A percentile compares a stretch with the other conserved stretches of the same genome.
Conservation (phyloP, 2,113 vertebrate species). For the Stigmatopora argus region DNA sequence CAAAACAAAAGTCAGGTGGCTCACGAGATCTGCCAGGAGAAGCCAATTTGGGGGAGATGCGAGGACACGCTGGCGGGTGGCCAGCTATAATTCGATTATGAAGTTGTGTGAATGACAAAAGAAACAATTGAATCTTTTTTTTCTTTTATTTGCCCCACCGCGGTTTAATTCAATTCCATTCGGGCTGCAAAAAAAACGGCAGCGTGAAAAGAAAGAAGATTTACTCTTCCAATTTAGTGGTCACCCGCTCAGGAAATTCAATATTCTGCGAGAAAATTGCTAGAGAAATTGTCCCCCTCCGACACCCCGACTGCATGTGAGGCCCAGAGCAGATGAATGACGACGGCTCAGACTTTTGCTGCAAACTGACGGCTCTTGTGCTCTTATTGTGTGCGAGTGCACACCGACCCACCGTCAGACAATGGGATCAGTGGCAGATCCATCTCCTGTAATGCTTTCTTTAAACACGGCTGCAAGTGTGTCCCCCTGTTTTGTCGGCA, state of each 20-base stretch:
- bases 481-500: constrained; percentile 66
- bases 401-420: constrained; percentile 42
- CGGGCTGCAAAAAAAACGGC: constrained; percentile 50
- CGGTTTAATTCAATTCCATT: constrained; percentile 64
- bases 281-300: constrained; percentile 36
- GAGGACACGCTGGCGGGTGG: constrained; percentile 64
- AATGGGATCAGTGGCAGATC: constrained; percentile 70
- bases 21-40: constrained; percentile 51
- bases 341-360: constrained; percentile 28
- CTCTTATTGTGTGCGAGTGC: constrained; percentile 55
- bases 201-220: constrained; percentile 62
- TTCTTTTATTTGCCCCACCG: constrained; percentile 61
- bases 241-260: constrained; percentile 52
- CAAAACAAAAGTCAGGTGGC: constrained; percentile 74
- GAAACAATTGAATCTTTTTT: constrained; percentile 67
- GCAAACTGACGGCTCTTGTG: constrained; percentile 44
- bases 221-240: constrained; percentile 68
- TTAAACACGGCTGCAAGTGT: constrained; percentile 67
- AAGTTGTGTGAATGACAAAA: constrained; percentile 70
- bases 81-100: constrained; percentile 72
- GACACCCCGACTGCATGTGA: constrained; percentile 42
- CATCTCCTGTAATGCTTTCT: constrained; percentile 66
- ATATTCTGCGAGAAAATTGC: constrained; percentile 45
- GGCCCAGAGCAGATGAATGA: constrained; percentile 45
- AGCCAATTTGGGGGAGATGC: constrained; percentile 51